Evolutionary conservation across 2,888 invertebrate species (phyloP).

Genomic region (Cephus rjabovi): DNA sequence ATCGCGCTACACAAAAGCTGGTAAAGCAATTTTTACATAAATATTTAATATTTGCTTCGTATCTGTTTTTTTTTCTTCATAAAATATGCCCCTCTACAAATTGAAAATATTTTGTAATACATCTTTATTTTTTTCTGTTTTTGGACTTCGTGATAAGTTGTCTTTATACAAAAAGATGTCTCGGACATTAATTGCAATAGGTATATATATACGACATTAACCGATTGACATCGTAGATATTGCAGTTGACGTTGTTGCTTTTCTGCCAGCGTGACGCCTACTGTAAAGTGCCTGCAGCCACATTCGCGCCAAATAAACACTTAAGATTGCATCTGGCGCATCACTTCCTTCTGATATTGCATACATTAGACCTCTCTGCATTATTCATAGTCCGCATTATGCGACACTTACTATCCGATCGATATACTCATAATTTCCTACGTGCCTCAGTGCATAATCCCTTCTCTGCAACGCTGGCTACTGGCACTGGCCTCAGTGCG

Average conservation of each 20-base stretch:
- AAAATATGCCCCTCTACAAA: not conserved
- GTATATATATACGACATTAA: not conserved
- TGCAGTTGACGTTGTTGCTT: not conserved
- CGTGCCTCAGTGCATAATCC: not conserved
- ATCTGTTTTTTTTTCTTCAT: no score
- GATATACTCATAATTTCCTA: not conserved
- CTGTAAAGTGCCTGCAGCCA: not conserved
- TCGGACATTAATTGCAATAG: not conserved
- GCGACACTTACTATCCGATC: not conserved
- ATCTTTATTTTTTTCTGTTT: not conserved
- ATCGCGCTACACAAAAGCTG: not conserved
- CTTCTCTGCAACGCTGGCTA: not conserved
- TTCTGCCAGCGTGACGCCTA: not conserved
- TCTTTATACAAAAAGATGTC: not conserved
- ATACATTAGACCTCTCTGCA: not conserved
- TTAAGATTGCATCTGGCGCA: not conserved
- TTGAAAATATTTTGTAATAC: not conserved
- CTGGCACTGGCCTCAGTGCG: not conserved
- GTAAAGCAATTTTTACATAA: not conserved
- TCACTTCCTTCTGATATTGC: not conserved
- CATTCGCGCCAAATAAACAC: not conserved
- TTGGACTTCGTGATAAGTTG: not conserved
- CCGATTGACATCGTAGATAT: not conserved
- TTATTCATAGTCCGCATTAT: not conserved
- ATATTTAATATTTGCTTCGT: not conserved